These are phyloP conservation scores for Globicephala melas DNA, from an alignment of 2,113 vertebrate species.

Conservation along the genomic window DNA sequence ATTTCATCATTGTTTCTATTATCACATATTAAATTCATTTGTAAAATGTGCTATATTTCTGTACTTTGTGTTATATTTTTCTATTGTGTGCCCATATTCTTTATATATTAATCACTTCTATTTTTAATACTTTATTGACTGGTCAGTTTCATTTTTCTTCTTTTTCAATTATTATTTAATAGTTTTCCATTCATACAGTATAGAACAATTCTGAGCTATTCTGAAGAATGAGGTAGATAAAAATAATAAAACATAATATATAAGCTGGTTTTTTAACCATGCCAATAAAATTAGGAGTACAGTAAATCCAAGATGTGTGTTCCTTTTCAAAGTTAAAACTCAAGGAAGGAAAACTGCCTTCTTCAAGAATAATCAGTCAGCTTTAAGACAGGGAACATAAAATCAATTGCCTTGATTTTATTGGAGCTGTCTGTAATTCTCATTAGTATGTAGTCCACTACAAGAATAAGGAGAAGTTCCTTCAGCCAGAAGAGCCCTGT, in stretches of 20 bases:
- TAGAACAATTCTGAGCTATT: not conserved
- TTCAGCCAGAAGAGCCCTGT: not conserved
- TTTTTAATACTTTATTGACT: not conserved
- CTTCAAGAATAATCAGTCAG: not conserved
- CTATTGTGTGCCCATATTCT: not conserved
- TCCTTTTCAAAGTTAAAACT: slow-evolving; percentile 21
- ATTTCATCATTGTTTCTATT: not conserved
- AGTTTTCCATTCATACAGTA: not conserved
- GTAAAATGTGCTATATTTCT: not conserved
- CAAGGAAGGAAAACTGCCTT: not conserved
- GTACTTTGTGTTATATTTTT: not conserved
- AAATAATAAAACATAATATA: not conserved
- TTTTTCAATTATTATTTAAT: not conserved
- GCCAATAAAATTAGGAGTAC: not conserved
- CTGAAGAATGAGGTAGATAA: not conserved
- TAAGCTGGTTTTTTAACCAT: not conserved
- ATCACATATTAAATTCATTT: not conserved
- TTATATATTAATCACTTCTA: not conserved
- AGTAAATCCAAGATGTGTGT: not conserved
- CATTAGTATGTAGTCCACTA: not conserved
- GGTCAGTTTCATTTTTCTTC: not conserved
- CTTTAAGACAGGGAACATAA: not conserved
- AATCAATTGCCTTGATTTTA: not conserved
- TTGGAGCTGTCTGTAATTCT: not conserved
- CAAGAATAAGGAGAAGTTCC: not conserved